Evolutionary conservation across 2,888 invertebrate species (phyloP), one percentile per base, ranked within the genome.

Genomic region (Heliconius charithonia): DNA sequence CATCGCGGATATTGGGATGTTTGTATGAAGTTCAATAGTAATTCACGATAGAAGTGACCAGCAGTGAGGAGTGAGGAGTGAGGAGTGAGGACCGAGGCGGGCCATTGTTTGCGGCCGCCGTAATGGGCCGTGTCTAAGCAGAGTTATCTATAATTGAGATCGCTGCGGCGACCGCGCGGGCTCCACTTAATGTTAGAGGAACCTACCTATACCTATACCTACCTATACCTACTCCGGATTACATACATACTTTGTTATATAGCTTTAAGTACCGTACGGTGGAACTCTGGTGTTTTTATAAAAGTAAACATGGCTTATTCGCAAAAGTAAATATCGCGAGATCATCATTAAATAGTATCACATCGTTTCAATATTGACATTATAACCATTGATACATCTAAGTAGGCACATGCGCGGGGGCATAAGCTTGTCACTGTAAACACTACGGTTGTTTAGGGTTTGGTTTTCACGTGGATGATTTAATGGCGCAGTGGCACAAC

Each of bases 81-180:
- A 51, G 51, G 51, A 51, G 19, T 19, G n/a, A n/a, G 59, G 10
- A 59, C 3, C 22, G 56, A 72, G 72, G 56, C 69, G 41, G 62
- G 45, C 74, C 69, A 69, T 69, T 75, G 74, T 76, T 65, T 37
- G 77, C 59, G 73, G 72, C 77, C 62, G 74, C 74, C 79, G 59
- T 70, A 75, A 78, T 78, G 74, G 81, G 71, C 76, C 78, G 76
- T 73, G 81, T 77, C 81, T 78, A 78, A 78, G 74, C 78, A 75
- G 79, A 78, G 41, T 80, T 83, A 83, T 83, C 83, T 83, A 83
- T 83, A 83, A 83, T 83, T 83, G 82, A 81, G 80, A 83, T 83
- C 83, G 65, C 67, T 70, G 69, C 63, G 51, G 72, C 80, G 80
- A 66, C 77, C 78, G 80, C 79, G 32, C 72, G 32, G 9, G 69